These are phyloP conservation scores for Sebastiscus tertius DNA, from an alignment of 2,797 vertebrate genomes.

Conservation along the genomic window DNA sequence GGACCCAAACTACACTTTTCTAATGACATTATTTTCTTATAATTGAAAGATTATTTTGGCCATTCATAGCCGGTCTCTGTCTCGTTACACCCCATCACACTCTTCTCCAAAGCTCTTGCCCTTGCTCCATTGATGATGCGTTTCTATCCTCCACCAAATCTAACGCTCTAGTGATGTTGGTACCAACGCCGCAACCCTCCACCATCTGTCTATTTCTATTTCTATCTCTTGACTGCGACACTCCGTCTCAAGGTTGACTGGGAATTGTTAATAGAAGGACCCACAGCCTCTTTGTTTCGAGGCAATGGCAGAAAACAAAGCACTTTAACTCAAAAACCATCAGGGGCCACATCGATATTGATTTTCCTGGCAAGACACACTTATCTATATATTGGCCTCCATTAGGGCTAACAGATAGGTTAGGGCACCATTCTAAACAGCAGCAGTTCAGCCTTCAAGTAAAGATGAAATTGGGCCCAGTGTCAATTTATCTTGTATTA, in stretches of 20 bases:
- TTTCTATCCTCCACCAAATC: constrained; percentile 69
- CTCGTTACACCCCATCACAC: constrained; percentile 21
- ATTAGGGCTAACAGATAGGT: constrained; percentile 76
- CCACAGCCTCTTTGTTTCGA: constrained; percentile 66
- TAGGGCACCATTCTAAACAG: constrained; percentile 72
- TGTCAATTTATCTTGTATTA: constrained; percentile 82
- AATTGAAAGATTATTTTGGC: constrained; percentile 41
- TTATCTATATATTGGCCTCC: constrained; percentile 84
- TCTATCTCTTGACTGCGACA: constrained; percentile 45
- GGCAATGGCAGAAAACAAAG: constrained; percentile 73
- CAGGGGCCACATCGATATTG: constrained; percentile 84
- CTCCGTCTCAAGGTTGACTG: constrained; percentile 71
- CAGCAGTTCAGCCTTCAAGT: constrained; percentile 63
- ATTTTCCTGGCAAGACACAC: constrained; percentile 82
- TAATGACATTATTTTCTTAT: constrained; percentile 24
- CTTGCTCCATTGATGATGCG: constrained; percentile 48
- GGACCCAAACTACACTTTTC: not conserved
- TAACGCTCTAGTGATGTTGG: constrained; percentile 64
- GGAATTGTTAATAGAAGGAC: constrained; percentile 68
- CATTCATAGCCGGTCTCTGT: constrained; percentile 6
- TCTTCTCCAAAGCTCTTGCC: constrained; percentile 28
- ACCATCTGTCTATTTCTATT: constrained; percentile 55
- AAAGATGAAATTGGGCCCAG: constrained; percentile 76
- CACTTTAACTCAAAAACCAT: constrained; percentile 76
- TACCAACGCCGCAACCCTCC: constrained; percentile 29